Conservation (phyloP, 2,113 vertebrate genomes). For the Verasper variegatus region DNA sequence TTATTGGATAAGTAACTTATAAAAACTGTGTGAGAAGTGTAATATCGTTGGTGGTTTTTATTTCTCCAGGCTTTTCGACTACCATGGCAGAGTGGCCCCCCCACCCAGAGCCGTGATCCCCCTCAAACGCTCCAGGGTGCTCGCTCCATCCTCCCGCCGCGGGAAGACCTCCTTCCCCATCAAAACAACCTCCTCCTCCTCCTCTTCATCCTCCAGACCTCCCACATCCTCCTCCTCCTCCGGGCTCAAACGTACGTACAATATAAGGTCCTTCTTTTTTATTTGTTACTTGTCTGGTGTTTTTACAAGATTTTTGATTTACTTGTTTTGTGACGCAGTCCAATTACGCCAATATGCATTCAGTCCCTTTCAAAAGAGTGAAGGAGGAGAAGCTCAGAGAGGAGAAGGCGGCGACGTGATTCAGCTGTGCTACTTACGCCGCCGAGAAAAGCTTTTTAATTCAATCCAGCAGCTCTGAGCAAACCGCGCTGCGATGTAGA, state of each 20-base stretch:
- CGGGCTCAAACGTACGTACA: constrained; percentile 91
- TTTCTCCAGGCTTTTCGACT: constrained; percentile 93
- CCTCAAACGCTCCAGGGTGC: constrained; percentile 92
- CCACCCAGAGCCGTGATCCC: constrained; percentile 95
- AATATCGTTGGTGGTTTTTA: constrained; percentile 11
- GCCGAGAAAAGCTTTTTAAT: constrained; percentile 54
- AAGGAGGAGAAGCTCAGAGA: background rate
- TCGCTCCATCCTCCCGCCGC: constrained; percentile 90
- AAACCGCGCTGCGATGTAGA: constrained; percentile 31
- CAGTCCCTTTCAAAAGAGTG: background rate
- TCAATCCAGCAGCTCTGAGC: constrained; percentile 50
- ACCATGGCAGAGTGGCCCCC: constrained; percentile 93
- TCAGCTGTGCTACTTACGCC: too few relatives aligned
- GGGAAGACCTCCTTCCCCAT: constrained; percentile 93
- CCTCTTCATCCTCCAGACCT: constrained; percentile 87
- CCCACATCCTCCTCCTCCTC: constrained; percentile 87
- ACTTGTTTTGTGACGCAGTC: background rate
- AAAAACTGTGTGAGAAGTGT: constrained; percentile 9
- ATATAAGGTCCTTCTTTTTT: background rate
- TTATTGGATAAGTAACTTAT: constrained; percentile 2
- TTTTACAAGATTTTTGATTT: too few relatives aligned
- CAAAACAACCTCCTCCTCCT: constrained; percentile 86
- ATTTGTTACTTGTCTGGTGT: background rate
- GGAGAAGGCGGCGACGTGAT: background rate
- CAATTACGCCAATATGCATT: constrained; percentile 13